Evolutionary conservation across 2,797 vertebrate species (phyloP), one percentile per base, ranked within the genome.

Genomic region (Selene dorsalis): DNA sequence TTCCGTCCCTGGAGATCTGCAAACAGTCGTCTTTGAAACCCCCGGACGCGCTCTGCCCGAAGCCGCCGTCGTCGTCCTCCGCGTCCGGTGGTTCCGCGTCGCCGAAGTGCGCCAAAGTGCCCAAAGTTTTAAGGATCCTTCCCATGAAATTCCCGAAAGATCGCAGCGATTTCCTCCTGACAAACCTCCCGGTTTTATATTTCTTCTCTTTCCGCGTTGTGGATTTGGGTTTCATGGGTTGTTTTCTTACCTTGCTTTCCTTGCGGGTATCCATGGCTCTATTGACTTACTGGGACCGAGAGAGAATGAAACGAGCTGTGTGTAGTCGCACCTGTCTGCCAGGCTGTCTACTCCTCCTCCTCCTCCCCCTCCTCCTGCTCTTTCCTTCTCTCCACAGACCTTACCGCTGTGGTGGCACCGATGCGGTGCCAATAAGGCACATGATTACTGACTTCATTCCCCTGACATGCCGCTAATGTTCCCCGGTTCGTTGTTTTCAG

Each of bases 61-160:
- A 90, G 77, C 96, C 96, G 2, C 96, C 96, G 64, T 96, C 96
- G 81, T 97, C 96, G 69, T 95, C 94, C 77, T 94, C 93, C 0
- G 75, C 84, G 76, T 92, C 88, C 48, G 88, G 84, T 66, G 87
- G 80, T 11, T 89, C 90, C 55, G 81, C 89, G 77, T 94, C 93
- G 70, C 94, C 92, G 71, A 94, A 94, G 94, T 93, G 95, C 86
- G 94, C 88, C 83, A 95, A 93, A 93, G 93, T 95, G 79, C 94
- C 93, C 86, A 96, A 96, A 95, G 93, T 95, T 95, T 95, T 95
- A 58, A 96, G 89, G 84, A 96, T 91, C 88, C 94, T 93, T 82
- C 93, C 94, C 88, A 96, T 94, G 77, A 96, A 94, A 91, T 93
- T 87, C 73, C 95, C 94, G 11, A 96, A 84, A 53, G 95, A 95